These are phyloP conservation scores for Enteromius trimaculatus DNA, from an alignment of 2,797 vertebrate genomes.

Conservation along the genomic window DNA sequence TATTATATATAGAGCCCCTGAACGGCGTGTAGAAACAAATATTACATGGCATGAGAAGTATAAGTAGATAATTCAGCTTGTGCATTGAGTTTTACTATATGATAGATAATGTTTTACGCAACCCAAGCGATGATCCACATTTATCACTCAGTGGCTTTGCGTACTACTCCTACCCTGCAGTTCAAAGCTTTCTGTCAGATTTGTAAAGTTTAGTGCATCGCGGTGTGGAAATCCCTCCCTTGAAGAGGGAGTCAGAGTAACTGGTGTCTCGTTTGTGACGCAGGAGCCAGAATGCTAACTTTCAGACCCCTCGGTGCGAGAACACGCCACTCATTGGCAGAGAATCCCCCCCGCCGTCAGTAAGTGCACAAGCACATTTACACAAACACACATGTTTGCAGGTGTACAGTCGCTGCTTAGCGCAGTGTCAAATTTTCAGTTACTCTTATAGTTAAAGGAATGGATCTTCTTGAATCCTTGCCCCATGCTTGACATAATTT, in stretches of 20 bases:
- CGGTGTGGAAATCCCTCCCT: conserved; percentile 43
- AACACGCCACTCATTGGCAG: conserved; percentile 98
- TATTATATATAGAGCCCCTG: background rate
- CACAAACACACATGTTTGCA: conserved; percentile 60
- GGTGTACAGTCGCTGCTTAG: conserved; percentile 49
- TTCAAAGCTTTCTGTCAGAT: conserved; percentile 27
- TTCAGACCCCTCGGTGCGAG: conserved; percentile 98
- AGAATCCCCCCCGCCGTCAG: conserved; percentile 97
- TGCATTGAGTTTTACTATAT: background rate
- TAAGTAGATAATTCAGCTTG: conserved; percentile 14
- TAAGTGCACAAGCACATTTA: conserved; percentile 77
- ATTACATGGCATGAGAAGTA: background rate
- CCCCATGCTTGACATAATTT: conserved; percentile 1
- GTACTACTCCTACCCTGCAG: conserved; percentile 30
- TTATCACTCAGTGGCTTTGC: conserved; percentile 19
- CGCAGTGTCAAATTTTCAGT: conserved; percentile 3
- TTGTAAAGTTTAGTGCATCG: conserved; percentile 34
- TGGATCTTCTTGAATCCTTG: conserved; percentile 59
- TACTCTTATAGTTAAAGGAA: conserved; percentile 62
- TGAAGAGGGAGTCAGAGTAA: conserved; percentile 47
- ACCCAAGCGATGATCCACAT: background rate
- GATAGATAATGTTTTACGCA: background rate
- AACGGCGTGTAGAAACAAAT: background rate
- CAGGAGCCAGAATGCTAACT: conserved; percentile 99
- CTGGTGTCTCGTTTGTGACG: conserved; percentile 58